Percentiles rank a stretch among this genome's conserved stretches.
phyloP scores from a whole-genome alignment of 2,888 invertebrate genomes.

The Leptinotarsa peninsularis region DNA sequence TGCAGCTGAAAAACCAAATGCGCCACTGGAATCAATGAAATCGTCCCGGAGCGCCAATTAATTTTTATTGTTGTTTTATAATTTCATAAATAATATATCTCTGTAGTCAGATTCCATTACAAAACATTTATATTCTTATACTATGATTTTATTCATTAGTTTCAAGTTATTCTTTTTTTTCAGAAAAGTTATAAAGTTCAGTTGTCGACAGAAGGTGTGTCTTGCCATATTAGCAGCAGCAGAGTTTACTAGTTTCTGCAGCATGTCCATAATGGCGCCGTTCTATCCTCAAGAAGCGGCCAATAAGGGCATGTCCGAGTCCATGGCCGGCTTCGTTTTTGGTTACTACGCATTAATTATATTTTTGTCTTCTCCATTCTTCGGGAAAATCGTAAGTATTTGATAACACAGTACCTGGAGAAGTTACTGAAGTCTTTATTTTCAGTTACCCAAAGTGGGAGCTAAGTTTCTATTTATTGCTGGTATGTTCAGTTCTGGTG shows the following conservation, averaged over 20 bases:
- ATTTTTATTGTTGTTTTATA: too few relatives aligned
- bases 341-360: slow-evolving; percentile 81
- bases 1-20: too few relatives aligned
- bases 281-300: slow-evolving; percentile 82
- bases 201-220: slow-evolving; percentile 70
- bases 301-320: slow-evolving; percentile 76
- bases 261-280: slow-evolving; percentile 83
- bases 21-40: too few relatives aligned
- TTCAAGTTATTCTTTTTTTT: background rate
- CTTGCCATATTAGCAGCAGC: slow-evolving; percentile 74
- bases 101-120: too few relatives aligned
- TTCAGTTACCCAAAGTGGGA: slow-evolving; percentile 77
- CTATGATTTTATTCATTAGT: too few relatives aligned
- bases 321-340: slow-evolving; percentile 80
- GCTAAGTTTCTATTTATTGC: slow-evolving; percentile 77
- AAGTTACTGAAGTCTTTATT: slow-evolving; percentile 48
- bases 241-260: slow-evolving; percentile 80
- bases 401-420: background rate
- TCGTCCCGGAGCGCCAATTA: too few relatives aligned
- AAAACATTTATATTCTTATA: too few relatives aligned
- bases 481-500: slow-evolving; percentile 77
- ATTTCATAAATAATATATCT: too few relatives aligned
- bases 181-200: slow-evolving; percentile 69
- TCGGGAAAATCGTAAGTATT: slow-evolving; percentile 79
- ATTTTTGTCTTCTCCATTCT: slow-evolving; percentile 78